phyloP scores from a whole-genome alignment of 2,888 invertebrate species.

The Tanytarsus gracilentus region DNA sequence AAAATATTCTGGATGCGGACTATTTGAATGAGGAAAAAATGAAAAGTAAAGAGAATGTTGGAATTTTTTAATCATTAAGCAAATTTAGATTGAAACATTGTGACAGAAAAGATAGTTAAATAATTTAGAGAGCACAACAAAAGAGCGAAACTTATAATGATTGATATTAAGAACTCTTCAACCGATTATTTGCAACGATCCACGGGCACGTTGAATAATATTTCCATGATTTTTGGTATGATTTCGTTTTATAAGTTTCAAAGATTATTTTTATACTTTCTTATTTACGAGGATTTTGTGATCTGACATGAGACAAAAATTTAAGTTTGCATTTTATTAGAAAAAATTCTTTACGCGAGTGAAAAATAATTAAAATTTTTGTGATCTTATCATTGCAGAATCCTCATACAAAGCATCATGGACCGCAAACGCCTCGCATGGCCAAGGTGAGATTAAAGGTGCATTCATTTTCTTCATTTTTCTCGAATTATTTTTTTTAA shows the following conservation, averaged over 20 bases:
- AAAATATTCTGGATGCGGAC: not conserved
- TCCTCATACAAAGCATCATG: slow-evolving; percentile 80
- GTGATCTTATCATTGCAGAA: slow-evolving; percentile 54
- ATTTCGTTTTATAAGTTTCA: slow-evolving; percentile 44
- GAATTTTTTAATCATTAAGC: not conserved
- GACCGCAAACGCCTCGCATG: slow-evolving; percentile 68
- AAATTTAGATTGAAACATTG: not conserved
- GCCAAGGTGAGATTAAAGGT: slow-evolving; percentile 69
- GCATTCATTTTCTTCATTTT: too few relatives aligned
- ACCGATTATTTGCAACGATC: slow-evolving; percentile 85
- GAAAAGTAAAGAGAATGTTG: slow-evolving; percentile 5
- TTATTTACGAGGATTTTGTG: too few relatives aligned
- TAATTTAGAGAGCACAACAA: not conserved
- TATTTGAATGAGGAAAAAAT: not conserved
- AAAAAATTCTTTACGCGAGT: too few relatives aligned
- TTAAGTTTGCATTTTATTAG: too few relatives aligned
- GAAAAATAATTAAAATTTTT: slow-evolving; percentile 24
- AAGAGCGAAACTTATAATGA: slow-evolving; percentile 47
- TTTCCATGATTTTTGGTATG: slow-evolving; percentile 87
- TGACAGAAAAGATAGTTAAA: not conserved
- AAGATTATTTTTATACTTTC: not conserved
- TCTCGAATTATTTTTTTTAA: too few relatives aligned
- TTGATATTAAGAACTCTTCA: slow-evolving; percentile 81
- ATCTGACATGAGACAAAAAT: too few relatives aligned
- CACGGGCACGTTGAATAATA: slow-evolving; percentile 79